A percentile compares a stretch with the other conserved stretches of the same genome.
Evolutionary conservation across 2,797 vertebrate species (phyloP).

Genomic region (Manis javanica): DNA sequence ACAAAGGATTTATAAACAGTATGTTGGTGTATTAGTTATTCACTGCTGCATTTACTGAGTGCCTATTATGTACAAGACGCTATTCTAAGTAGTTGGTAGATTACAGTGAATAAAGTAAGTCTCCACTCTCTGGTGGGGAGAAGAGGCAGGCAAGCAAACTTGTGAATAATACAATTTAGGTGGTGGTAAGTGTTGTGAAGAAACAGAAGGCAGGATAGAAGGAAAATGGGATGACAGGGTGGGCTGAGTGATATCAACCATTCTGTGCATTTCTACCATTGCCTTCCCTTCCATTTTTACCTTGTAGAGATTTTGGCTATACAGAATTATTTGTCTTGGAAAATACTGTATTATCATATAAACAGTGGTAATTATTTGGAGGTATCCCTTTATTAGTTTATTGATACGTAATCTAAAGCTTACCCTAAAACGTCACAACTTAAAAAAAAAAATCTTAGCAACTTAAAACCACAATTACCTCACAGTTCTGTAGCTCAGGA

Average conservation of each 20-base stretch:
- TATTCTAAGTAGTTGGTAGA: background rate
- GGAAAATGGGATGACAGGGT: background rate
- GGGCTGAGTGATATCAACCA: background rate
- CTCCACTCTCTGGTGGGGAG: background rate
- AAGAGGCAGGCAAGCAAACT: background rate
- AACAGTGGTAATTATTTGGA: background rate
- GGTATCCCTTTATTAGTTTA: background rate
- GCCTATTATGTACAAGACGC: background rate
- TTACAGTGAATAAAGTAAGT: background rate
- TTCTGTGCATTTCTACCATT: accelerated
- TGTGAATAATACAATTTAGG: background rate
- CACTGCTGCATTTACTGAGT: background rate
- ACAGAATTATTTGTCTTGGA: background rate
- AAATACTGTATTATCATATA: background rate
- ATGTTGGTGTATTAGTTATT: background rate
- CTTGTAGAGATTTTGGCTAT: background rate
- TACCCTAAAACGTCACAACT: background rate
- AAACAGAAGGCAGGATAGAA: background rate
- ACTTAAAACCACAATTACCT: background rate
- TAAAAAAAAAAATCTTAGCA: background rate
- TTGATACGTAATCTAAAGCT: background rate
- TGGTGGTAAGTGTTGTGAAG: background rate
- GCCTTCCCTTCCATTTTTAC: accelerated
- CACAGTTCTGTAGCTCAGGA: background rate
- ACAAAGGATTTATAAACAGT: background rate